Conservation (phyloP, 2,888 invertebrate species). For the Cheilosia scutellata region DNA sequence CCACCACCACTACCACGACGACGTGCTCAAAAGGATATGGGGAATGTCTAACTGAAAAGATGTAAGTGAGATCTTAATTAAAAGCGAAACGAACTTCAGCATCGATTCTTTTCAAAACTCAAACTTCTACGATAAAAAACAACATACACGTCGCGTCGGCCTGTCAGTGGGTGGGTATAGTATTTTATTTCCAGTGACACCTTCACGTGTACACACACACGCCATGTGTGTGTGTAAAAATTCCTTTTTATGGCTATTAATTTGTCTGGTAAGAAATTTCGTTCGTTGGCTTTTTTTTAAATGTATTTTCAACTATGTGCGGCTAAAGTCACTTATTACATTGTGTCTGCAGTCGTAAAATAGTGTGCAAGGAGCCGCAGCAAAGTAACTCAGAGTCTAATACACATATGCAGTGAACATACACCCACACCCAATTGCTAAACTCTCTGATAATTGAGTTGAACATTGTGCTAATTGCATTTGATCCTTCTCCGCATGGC, state of each 20-base stretch:
- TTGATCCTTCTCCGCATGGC: conserved; percentile 59
- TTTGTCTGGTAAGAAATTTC: conserved; percentile 74
- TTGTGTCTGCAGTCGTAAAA: conserved; percentile 75
- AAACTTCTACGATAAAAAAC: conserved; percentile 47
- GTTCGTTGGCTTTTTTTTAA: conserved; percentile 33
- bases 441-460: conserved; percentile 74
- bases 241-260: conserved; percentile 73
- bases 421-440: conserved; percentile 41
- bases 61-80: conserved; percentile 75
- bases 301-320: conserved; percentile 10
- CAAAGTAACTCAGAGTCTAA: conserved; percentile 25
- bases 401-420: neutral
- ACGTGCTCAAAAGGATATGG: neutral
- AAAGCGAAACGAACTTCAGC: conserved; percentile 72
- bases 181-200: conserved; percentile 59
- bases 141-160: conserved; percentile 16
- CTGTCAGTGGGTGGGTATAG: neutral
- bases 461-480: conserved; percentile 76
- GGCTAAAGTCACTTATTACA: conserved; percentile 73
- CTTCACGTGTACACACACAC: neutral
- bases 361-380: conserved; percentile 57
- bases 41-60: conserved; percentile 13
- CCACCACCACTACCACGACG: neutral
- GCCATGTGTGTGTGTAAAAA: conserved; percentile 18
- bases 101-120: conserved; percentile 72